These are phyloP conservation scores for Leucophenga varia DNA, from an alignment of 1,140 invertebrate genomes.

Conservation along the genomic window DNA sequence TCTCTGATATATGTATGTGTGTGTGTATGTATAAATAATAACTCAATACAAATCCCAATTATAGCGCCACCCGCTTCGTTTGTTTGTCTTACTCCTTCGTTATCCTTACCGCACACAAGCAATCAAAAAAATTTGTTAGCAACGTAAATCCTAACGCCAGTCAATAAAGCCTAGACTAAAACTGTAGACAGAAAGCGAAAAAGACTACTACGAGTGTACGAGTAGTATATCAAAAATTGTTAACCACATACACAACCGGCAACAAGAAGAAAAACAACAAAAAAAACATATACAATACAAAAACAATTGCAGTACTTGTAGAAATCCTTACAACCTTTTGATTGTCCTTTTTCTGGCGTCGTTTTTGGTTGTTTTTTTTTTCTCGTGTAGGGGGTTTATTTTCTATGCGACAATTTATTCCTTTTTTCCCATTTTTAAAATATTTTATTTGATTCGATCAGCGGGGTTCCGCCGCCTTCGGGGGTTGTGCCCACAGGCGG, in stretches of 20 bases:
- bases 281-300: too few species aligned
- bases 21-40: slow-evolving; percentile 49
- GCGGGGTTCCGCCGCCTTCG: slow-evolving; percentile 53
- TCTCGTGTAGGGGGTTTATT: too few species aligned
- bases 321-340: slow-evolving; percentile 41
- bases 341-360: slow-evolving; percentile 32
- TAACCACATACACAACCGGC: too few species aligned
- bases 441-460: slow-evolving; percentile 48
- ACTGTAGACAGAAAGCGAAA: too few species aligned
- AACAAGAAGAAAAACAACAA: not conserved
- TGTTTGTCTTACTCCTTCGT: slow-evolving; percentile 1
- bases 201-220: too few species aligned
- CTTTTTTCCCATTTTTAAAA: slow-evolving; percentile 7
- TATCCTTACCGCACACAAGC: not conserved
- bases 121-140: slow-evolving; percentile 5
- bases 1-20: too few species aligned
- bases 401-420: too few species aligned
- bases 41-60: slow-evolving; percentile 55
- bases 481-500: slow-evolving; percentile 24
- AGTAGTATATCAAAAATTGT: too few species aligned
- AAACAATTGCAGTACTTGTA: too few species aligned
- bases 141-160: not conserved
- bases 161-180: too few species aligned
- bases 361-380: not conserved
- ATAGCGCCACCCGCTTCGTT: slow-evolving; percentile 46